A percentile compares a stretch with the other conserved stretches of the same genome.
Conservation (phyloP, 2,797 vertebrate species). For the Galagoides demidoff region DNA sequence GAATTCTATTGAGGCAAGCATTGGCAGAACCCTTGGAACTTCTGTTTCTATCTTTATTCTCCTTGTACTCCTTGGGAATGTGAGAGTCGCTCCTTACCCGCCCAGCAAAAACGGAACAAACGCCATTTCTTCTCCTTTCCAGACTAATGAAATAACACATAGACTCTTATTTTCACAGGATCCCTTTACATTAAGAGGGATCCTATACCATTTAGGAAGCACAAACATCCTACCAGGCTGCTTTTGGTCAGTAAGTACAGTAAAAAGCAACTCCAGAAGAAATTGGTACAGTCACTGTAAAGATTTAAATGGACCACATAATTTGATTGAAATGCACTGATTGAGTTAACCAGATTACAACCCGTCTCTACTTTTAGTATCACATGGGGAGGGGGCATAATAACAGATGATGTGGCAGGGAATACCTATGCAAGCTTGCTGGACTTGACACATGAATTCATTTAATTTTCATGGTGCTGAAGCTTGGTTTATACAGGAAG, state of each 20-base stretch:
- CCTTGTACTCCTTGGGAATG: not conserved
- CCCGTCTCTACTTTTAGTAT: not conserved
- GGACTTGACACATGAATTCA: not conserved
- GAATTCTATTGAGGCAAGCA: not conserved
- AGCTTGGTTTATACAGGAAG: not conserved
- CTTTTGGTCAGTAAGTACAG: not conserved
- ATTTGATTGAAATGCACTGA: not conserved
- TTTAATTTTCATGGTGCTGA: not conserved
- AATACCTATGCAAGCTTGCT: not conserved
- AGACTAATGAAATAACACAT: not conserved
- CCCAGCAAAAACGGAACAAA: not conserved
- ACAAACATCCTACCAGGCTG: not conserved
- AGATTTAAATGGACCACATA: not conserved
- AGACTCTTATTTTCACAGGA: not conserved
- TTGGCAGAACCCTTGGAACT: not conserved
- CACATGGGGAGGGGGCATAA: accelerated
- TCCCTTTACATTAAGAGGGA: not conserved
- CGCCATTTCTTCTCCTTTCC: not conserved
- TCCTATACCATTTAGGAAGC: not conserved
- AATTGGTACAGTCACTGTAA: not conserved
- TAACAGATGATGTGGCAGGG: no score
- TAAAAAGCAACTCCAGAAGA: not conserved
- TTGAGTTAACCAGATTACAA: not conserved
- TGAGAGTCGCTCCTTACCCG: not conserved
- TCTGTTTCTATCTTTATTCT: conserved; percentile 17